Evolutionary conservation across 2,888 invertebrate genomes (phyloP).

Genomic region (Chrysotoxum bicinctum): DNA sequence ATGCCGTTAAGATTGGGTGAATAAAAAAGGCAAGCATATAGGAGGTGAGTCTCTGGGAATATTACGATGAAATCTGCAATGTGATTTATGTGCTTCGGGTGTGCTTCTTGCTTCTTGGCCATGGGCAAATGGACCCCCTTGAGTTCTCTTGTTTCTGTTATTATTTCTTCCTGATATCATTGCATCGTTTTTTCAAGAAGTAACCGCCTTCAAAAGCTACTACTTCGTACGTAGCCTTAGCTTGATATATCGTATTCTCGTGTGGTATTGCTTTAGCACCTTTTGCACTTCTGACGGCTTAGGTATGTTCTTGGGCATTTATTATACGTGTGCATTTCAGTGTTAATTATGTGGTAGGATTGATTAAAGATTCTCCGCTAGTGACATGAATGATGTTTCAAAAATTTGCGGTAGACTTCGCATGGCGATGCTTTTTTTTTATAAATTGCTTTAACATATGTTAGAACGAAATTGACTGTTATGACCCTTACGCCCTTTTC

Average conservation of each 20-base stretch:
- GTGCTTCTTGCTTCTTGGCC: not conserved
- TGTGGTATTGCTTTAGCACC: not conserved
- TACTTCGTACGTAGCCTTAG: not conserved
- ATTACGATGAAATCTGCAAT: constrained; percentile 13
- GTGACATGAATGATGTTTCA: not conserved
- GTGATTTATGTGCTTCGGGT: constrained; percentile 8
- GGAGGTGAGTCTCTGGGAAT: not conserved
- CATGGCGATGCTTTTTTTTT: no score
- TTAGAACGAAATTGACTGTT: no score
- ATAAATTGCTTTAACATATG: no score
- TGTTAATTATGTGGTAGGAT: constrained; percentile 17
- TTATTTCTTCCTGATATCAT: constrained; percentile 5
- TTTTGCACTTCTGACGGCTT: not conserved
- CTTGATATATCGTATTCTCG: not conserved
- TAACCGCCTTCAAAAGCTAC: constrained; percentile 10
- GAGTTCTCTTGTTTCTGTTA: not conserved
- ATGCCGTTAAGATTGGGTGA: constrained; percentile 11
- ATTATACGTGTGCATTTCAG: constrained; percentile 23
- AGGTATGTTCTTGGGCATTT: constrained; percentile 4
- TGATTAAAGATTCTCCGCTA: constrained; percentile 10
- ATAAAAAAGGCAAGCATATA: not conserved
- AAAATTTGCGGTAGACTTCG: not conserved
- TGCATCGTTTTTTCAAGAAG: not conserved
- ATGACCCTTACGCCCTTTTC: no score
- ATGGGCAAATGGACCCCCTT: not conserved